Base-by-base conservation (phyloP, 1,140 invertebrate species). In the Anoplolepis gracilipes region DNA sequence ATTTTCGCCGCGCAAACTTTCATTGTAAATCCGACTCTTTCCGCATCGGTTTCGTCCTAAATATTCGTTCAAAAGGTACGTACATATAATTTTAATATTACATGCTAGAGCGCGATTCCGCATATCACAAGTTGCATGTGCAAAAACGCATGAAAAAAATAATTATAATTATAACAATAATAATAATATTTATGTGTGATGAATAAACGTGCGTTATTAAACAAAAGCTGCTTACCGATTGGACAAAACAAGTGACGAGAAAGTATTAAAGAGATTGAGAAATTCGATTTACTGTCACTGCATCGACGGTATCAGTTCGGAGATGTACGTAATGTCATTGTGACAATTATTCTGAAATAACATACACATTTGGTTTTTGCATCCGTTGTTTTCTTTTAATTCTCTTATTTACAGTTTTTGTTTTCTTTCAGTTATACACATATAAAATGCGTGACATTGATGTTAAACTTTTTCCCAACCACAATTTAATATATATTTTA, bases 51-150 rank as follows among this genome's bases (percentile, higher is more conserved):
- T 76, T 59, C 57, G 59, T 49, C 11, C 39, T 49, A 64, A 65
- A 65, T 64, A 78, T 78, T 39, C n/a, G 7, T n/a, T n/a, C n/a
- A 64, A 64, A 78, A 65, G 8, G 55, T 42, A 53, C 30, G 30
- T 65, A 19, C 42, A 13, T 46, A 8, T 49, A 46, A 64, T 33
- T n/a, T 78, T 7, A 65, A 36, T 25, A 7, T 8, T 13, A 65
- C n/a, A 11, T 19, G 19, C 4, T 62, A 62, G 59, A 77, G 19
- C 42, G 42, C n/a, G 8, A 78, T 55, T 65, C 13, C 13, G n/a
- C n/a, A n/a, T n/a, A 28, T 19, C 1, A 76, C 19, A 65, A 36
- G 6, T 67, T 55, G 28, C 33, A 30, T n/a, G 36, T 30, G 4
- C 7, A 30, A 64, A 30, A n/a, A 19, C 22, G 5, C 1, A n/a